Evolutionary conservation across 2,888 invertebrate species (phyloP).

Genomic region (Tipula lateralis): DNA sequence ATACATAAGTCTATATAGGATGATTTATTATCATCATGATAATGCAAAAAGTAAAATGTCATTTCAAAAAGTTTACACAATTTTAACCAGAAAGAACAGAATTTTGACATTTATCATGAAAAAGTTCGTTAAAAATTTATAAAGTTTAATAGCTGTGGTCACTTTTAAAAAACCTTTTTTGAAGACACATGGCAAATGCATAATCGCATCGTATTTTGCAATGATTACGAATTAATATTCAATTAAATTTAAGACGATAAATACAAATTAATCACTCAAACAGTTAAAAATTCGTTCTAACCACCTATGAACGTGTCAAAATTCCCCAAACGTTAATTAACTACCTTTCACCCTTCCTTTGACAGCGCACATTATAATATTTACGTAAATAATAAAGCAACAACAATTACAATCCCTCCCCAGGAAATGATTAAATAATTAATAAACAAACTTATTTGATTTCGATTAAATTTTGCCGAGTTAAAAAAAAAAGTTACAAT

Average conservation of each 20-base stretch:
- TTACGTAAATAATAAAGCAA: not conserved
- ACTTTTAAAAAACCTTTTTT: too few relatives aligned
- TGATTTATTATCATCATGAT: not conserved
- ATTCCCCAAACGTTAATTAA: not conserved
- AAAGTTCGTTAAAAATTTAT: not conserved
- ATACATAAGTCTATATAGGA: not conserved
- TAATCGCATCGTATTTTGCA: too few relatives aligned
- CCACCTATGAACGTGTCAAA: not conserved
- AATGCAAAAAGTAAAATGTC: not conserved
- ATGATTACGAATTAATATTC: too few relatives aligned
- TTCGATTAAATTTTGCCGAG: not conserved
- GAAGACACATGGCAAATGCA: too few relatives aligned
- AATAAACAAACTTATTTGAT: not conserved
- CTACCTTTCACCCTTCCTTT: not conserved
- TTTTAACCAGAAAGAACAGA: not conserved
- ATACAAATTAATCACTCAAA: not conserved
- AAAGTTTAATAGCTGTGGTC: too few relatives aligned
- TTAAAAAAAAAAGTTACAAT: not conserved
- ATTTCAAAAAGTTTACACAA: not conserved
- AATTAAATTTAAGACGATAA: too few relatives aligned
- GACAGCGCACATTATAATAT: not conserved
- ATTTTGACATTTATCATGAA: too few relatives aligned
- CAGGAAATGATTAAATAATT: constrained; percentile 11
- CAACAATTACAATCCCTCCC: not conserved
- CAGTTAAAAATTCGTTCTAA: not conserved